phyloP scores from a whole-genome alignment of 2,797 vertebrate species.

The Darevskia nairensis region DNA sequence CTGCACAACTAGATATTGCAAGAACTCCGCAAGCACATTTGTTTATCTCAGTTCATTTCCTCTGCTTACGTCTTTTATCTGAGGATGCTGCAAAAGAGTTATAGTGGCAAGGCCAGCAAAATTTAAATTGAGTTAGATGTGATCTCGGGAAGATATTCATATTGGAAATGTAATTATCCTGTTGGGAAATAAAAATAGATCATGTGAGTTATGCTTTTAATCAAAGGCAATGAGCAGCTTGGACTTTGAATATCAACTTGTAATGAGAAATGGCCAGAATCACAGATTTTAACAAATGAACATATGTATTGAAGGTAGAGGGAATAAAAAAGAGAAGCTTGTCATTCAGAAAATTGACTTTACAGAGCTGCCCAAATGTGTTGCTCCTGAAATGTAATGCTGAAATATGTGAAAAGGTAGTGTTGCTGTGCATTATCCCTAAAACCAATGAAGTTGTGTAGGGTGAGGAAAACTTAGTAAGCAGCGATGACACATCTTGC shows the following conservation, averaged over 20 bases:
- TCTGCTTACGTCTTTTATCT: background rate
- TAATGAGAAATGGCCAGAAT: conserved; percentile 5
- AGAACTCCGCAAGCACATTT: background rate
- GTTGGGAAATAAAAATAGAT: conserved; percentile 24
- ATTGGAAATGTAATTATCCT: conserved; percentile 15
- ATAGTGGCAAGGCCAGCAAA: background rate
- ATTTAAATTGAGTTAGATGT: conserved; percentile 14
- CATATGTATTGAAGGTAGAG: background rate
- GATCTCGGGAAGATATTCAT: conserved; percentile 3
- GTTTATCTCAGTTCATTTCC: background rate
- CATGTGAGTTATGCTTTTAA: conserved; percentile 19
- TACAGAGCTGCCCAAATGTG: background rate
- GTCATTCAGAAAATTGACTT: background rate
- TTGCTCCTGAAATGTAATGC: background rate
- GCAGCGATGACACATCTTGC: background rate
- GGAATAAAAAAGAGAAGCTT: background rate
- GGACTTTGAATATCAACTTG: background rate
- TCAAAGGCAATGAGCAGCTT: conserved; percentile 15
- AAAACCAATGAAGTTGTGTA: background rate
- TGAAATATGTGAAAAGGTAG: background rate
- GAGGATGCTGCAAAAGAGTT: background rate
- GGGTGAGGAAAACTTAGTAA: background rate
- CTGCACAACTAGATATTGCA: background rate
- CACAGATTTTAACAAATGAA: background rate
- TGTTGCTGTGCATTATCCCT: background rate